Evolutionary conservation across 2,888 invertebrate genomes (phyloP), one percentile per base, ranked within the genome.

Genomic region (Anodontia alba): DNA sequence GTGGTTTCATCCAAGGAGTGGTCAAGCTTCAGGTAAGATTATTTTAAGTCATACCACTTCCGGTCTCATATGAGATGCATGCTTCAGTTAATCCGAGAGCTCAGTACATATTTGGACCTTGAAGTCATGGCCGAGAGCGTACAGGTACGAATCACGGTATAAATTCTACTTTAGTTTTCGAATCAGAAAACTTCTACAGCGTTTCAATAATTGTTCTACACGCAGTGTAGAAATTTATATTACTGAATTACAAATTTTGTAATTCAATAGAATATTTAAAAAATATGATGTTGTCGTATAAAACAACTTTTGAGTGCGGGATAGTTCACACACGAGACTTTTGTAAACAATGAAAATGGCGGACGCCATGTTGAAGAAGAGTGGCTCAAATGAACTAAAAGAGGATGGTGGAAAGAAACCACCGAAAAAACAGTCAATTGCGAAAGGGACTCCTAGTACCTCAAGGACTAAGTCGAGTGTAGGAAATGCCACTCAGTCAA

Each of bases 31-130:
- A n/a, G n/a, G n/a, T 42, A 42, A 10, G 42, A 15, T 49, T 49
- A 49, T 49, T 49, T 49, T 49, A 49, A 10, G 49, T 49, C 49
- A 49, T 49, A 49, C 49, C 49, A 49, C 49, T 49, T 49, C 49
- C 49, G 8, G 49, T 49, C 49, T 49, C 49, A 49, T 20, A 49
- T 49, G 49, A 49, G 49, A 49, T 49, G n/a, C 49, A 49, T 20
- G 49, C 49, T 49, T 49, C 49, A 49, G 49, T 49, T 49, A 49
- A 49, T 49, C 49, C 49, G 49, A 49, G 49, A 49, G 49, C 49
- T 49, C 49, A 49, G 49, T 49, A 49, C 12, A 20, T 20, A 15
- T 49, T 8, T 49, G 20, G 49, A 49, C 20, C 20, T 49, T 20
- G 20, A 17, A 49, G 12, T 20, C 17, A 49, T 49, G 49, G 49